phyloP scores from a whole-genome alignment of 2,113 vertebrate species.

The Stigmatopora argus region DNA sequence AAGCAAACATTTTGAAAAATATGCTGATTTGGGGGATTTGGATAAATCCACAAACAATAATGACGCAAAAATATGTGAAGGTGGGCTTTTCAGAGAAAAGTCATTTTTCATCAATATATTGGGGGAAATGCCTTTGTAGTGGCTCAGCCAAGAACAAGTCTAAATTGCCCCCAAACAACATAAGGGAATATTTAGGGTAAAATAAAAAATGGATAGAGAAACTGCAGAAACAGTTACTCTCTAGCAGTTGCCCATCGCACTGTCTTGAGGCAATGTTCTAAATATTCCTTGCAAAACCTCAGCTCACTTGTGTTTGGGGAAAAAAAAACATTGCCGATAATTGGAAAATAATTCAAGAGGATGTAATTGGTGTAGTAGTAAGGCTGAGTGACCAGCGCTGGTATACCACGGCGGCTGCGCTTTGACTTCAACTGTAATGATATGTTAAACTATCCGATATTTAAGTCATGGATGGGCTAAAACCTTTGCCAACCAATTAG shows the following conservation, averaged over 20 bases:
- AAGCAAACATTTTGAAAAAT: not conserved
- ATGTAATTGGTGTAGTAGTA: conserved; percentile 13
- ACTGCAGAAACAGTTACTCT: conserved; percentile 8
- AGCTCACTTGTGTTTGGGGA: conserved; percentile 18
- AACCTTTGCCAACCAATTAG: not conserved
- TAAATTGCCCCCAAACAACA: conserved; percentile 27
- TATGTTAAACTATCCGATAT: not conserved
- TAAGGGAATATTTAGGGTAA: conserved; percentile 32
- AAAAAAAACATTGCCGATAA: conserved; percentile 23
- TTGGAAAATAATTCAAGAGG: conserved; percentile 17
- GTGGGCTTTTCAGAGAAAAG: not conserved
- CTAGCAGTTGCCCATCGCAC: conserved; percentile 37
- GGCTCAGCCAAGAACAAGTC: not conserved
- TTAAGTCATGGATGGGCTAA: not conserved
- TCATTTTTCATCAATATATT: not conserved
- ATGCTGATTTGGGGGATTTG: not conserved
- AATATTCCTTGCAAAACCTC: conserved; percentile 37
- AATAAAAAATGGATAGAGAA: not conserved
- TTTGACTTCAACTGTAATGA: not conserved
- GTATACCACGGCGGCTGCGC: not conserved
- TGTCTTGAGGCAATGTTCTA: conserved; percentile 37
- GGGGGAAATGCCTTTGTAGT: not conserved
- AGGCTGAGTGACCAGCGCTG: not conserved
- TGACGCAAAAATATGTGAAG: too few relatives aligned
- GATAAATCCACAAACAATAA: too few relatives aligned